phyloP scores from a whole-genome alignment of 2,888 invertebrate species.

The Xylocampa areola region DNA sequence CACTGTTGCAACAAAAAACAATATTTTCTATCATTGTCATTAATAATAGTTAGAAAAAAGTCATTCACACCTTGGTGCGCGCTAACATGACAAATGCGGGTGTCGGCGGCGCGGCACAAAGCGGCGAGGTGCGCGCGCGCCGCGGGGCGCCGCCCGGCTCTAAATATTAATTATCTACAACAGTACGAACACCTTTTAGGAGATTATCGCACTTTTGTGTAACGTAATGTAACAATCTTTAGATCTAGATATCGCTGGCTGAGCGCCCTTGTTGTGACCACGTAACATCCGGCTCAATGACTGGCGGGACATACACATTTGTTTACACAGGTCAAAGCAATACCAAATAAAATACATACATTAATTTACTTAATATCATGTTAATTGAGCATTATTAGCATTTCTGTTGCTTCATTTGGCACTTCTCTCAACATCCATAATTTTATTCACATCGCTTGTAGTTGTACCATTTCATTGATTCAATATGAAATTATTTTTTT shows the following conservation, averaged over 20 bases:
- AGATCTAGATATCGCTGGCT: conserved; percentile 79
- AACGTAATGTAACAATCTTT: conserved; percentile 78
- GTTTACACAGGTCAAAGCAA: conserved; percentile 24
- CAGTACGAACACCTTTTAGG: conserved; percentile 86
- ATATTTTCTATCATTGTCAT: conserved; percentile 89
- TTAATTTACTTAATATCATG: not conserved
- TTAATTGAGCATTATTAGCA: too few relatives aligned
- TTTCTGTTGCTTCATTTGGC: too few relatives aligned
- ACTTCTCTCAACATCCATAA: not conserved
- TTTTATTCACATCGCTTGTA: conserved; percentile 44
- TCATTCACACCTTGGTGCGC: conserved; percentile 88
- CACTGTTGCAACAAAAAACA: conserved; percentile 86
- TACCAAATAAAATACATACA: conserved; percentile 1
- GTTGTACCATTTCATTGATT: conserved; percentile 69
- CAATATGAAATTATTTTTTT: conserved; percentile 84
- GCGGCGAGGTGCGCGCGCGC: conserved; percentile 75
- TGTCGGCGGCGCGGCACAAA: conserved; percentile 79
- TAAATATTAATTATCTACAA: conserved; percentile 89
- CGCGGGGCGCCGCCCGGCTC: conserved; percentile 84
- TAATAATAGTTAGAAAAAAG: conserved; percentile 88
- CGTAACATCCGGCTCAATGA: conserved; percentile 33
- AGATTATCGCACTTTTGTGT: conserved; percentile 86
- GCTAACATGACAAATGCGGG: conserved; percentile 89
- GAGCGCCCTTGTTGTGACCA: conserved; percentile 57
- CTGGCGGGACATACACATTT: conserved; percentile 8